These are phyloP conservation scores for human DNA, from an alignment of 2,113 vertebrate genomes.

Conservation along the genomic window DNA sequence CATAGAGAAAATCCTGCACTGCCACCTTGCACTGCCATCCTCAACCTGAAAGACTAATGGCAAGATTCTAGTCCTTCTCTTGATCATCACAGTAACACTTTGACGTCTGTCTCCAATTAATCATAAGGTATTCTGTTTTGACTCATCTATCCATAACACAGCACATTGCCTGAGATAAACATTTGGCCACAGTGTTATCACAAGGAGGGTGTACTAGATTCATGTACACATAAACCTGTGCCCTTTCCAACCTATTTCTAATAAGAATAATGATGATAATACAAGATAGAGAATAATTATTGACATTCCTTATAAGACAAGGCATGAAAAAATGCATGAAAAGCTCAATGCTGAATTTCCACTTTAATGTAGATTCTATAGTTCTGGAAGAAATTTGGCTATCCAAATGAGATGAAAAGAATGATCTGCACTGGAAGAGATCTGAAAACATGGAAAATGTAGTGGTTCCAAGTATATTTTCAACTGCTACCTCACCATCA, in stretches of 20 bases:
- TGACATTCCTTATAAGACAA: neutral
- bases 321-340: neutral
- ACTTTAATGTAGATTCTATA: neutral
- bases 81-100: neutral
- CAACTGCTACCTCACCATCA: neutral
- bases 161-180: neutral
- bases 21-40: neutral
- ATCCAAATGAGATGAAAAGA: conserved; percentile 24
- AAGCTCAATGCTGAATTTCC: neutral
- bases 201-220: neutral
- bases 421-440: neutral
- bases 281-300: neutral
- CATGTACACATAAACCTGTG: neutral
- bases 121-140: neutral
- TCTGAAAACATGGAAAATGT: neutral
- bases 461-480: neutral
- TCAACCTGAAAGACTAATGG: neutral
- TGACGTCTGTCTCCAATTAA: neutral
- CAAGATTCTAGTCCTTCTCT: neutral
- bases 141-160: neutral
- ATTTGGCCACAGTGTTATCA: neutral
- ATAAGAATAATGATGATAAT: neutral
- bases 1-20: neutral
- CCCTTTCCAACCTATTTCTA: neutral
- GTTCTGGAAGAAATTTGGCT: neutral